phyloP scores from a whole-genome alignment of 2,113 vertebrate genomes.

The Nycticebus coucang region DNA sequence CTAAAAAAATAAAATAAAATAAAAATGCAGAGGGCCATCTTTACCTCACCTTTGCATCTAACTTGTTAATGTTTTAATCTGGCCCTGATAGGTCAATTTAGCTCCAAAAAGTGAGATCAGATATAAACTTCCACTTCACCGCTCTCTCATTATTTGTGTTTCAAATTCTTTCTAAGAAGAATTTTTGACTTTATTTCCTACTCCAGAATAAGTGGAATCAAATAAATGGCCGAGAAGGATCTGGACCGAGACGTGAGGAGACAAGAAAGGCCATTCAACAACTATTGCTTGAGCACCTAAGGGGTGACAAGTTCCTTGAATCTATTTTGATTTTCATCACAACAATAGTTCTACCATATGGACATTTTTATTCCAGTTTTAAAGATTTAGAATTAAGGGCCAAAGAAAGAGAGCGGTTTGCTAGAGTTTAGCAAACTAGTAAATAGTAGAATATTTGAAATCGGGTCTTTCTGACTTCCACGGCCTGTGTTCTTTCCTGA shows the following conservation, averaged over 20 bases:
- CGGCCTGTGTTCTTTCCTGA: not conserved
- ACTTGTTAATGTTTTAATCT: not conserved
- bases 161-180: slow-evolving; percentile 28
- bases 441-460: not conserved
- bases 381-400: not conserved
- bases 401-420: not conserved
- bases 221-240: slow-evolving; percentile 5
- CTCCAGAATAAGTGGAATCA: slow-evolving; percentile 34
- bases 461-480: not conserved
- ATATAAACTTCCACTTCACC: not conserved
- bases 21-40: not conserved
- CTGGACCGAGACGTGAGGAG: not conserved
- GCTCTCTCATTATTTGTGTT: not conserved
- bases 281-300: not conserved
- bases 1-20: not conserved
- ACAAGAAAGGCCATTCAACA: not conserved
- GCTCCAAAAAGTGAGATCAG: not conserved
- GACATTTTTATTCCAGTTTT: not conserved
- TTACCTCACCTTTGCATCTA: not conserved
- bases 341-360: not conserved
- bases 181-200: not conserved
- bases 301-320: not conserved
- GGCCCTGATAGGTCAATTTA: not conserved
- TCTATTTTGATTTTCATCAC: slow-evolving; percentile 3
- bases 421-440: not conserved